phyloP scores from a whole-genome alignment of 2,113 vertebrate genomes.

The Ranitomeya variabilis region DNA sequence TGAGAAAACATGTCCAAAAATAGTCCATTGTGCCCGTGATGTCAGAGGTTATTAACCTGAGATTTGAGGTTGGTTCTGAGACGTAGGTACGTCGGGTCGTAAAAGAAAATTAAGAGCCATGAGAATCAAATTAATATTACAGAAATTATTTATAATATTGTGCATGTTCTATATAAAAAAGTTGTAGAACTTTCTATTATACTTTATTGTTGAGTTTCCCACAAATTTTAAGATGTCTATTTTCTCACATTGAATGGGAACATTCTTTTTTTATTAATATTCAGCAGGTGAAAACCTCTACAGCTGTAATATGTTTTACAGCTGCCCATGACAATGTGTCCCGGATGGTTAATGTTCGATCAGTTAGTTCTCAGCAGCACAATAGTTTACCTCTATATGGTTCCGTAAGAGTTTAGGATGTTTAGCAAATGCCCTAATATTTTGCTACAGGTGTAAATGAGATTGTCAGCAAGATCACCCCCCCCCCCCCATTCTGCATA shows the following conservation, averaged over 20 bases:
- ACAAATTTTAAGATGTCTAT: background rate
- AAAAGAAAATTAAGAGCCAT: background rate
- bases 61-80: background rate
- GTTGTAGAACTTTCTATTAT: background rate
- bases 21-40: background rate
- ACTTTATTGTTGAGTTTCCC: background rate
- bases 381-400: too few relatives aligned
- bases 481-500: too few relatives aligned
- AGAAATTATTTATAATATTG: background rate
- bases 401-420: background rate
- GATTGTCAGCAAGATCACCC: too few relatives aligned
- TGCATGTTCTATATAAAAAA: background rate
- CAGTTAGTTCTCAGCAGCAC: background rate
- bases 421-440: background rate
- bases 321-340: too few relatives aligned
- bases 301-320: too few relatives aligned
- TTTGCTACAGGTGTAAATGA: too few relatives aligned
- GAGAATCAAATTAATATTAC: background rate
- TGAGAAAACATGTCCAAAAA: background rate
- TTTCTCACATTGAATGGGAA: background rate
- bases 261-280: too few relatives aligned
- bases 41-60: slow-evolving; percentile 13
- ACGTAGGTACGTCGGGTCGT: background rate
- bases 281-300: too few relatives aligned
- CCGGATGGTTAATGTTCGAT: too few relatives aligned